A percentile compares a stretch with the other conserved stretches of the same genome.
Evolutionary conservation across 2,888 invertebrate species (phyloP).

Genomic region (Eupithecia abbreviata): DNA sequence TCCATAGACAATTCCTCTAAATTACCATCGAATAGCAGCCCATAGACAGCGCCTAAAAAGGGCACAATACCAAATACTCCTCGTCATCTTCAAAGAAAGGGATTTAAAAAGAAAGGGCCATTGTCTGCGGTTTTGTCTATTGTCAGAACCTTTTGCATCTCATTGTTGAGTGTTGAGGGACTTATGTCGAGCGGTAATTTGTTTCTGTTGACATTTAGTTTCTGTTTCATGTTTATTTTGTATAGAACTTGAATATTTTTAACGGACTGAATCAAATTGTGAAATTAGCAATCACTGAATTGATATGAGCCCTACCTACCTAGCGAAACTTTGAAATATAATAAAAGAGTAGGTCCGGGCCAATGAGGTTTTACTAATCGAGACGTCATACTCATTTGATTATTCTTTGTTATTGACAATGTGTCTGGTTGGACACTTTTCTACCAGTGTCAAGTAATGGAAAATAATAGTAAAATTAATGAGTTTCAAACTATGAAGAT

Average conservation of each 20-base stretch:
- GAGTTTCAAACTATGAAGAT: too few relatives aligned
- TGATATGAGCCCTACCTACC: too few relatives aligned
- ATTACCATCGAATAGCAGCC: conserved; percentile 4
- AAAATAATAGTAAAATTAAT: too few relatives aligned
- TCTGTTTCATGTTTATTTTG: background rate
- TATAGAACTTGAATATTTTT: background rate
- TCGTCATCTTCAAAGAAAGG: conserved; percentile 41
- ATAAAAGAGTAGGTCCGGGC: too few relatives aligned
- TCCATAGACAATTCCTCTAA: background rate
- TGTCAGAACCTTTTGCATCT: conserved; percentile 36
- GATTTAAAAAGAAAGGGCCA: conserved; percentile 41
- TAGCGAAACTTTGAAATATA: background rate
- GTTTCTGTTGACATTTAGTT: conserved; percentile 8
- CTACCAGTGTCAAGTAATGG: too few relatives aligned
- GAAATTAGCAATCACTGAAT: too few relatives aligned
- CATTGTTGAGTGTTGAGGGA: conserved; percentile 24
- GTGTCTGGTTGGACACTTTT: too few relatives aligned
- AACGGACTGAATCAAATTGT: too few relatives aligned
- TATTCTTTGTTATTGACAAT: too few relatives aligned
- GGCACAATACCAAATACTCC: conserved; percentile 29
- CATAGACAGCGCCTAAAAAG: conserved; percentile 24
- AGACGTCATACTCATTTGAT: too few relatives aligned
- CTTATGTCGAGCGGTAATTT: conserved; percentile 23
- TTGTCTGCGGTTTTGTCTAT: conserved; percentile 39
- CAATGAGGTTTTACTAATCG: too few relatives aligned